Conservation (phyloP, 2,797 vertebrate genomes). For the Triplophysa bombifrons region DNA sequence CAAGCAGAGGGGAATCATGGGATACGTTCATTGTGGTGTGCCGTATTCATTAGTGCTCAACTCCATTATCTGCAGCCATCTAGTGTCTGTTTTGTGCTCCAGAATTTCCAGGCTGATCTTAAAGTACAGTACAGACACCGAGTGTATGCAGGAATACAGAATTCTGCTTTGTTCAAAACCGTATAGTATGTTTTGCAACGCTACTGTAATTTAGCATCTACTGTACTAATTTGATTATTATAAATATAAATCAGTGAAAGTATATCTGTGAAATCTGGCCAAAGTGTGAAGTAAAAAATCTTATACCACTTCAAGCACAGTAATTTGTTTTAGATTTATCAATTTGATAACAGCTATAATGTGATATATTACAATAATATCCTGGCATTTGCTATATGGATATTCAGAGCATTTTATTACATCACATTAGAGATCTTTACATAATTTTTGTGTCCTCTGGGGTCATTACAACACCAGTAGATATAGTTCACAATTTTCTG, state of each 20-base stretch:
- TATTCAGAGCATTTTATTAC: too few relatives aligned
- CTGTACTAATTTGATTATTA: not conserved
- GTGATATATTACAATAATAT: too few relatives aligned
- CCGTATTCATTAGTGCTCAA: slow-evolving; percentile 65
- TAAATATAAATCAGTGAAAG: too few relatives aligned
- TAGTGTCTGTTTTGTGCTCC: slow-evolving; percentile 82
- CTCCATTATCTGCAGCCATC: slow-evolving; percentile 87
- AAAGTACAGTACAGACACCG: slow-evolving; percentile 49
- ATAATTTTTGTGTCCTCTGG: too few relatives aligned
- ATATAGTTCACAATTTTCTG: too few relatives aligned
- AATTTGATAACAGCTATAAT: too few relatives aligned
- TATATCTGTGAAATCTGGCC: too few relatives aligned
- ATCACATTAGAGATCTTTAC: too few relatives aligned
- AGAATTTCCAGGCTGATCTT: slow-evolving; percentile 66
- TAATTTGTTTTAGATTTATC: too few relatives aligned
- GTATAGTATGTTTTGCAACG: not conserved
- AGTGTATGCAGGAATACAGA: not conserved
- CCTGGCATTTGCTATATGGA: too few relatives aligned
- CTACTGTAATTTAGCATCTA: not conserved
- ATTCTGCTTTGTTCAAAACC: not conserved
- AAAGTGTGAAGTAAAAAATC: not conserved
- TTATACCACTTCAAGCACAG: too few relatives aligned
- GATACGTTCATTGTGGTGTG: not conserved
- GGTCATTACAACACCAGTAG: too few relatives aligned
- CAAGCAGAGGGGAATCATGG: slow-evolving; percentile 3